These are phyloP conservation scores for Thalassoma bifasciatum DNA, from an alignment of 2,113 vertebrate genomes.

Conservation along the genomic window DNA sequence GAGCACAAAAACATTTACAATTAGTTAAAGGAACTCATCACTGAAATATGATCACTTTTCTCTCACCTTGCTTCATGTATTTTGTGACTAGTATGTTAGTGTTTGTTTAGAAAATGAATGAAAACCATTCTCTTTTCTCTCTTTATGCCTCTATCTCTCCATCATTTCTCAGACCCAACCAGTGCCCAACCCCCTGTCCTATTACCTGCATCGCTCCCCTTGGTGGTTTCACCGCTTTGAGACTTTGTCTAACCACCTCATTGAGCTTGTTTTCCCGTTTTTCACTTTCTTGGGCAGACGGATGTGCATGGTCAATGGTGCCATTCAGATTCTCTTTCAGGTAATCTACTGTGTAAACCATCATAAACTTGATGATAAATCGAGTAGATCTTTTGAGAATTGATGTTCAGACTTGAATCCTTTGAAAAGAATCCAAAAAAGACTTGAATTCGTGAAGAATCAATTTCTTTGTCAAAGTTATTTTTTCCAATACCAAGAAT, in stretches of 20 bases:
- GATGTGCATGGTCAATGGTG: constrained; percentile 86
- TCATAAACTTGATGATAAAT: background rate
- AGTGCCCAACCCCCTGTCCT: constrained; percentile 91
- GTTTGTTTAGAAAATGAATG: background rate
- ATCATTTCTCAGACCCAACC: constrained; percentile 89
- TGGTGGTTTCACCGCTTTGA: constrained; percentile 93
- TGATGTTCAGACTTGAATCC: no score
- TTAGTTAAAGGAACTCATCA: constrained; percentile 5
- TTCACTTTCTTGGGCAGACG: constrained; percentile 89
- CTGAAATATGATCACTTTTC: constrained; percentile 30
- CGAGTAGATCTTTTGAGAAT: background rate
- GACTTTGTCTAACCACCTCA: constrained; percentile 89
- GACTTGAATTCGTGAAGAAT: no score
- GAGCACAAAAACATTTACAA: no score
- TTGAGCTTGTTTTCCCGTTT: constrained; percentile 92
- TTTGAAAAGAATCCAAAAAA: no score
- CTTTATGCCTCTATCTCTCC: background rate
- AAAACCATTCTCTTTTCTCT: background rate
- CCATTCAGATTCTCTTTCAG: constrained; percentile 94
- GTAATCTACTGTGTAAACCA: constrained; percentile 65
- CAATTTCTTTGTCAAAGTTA: no score
- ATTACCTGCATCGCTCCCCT: constrained; percentile 91
- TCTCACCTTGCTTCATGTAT: background rate
- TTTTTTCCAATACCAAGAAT: no score
- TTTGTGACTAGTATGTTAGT: background rate